These are phyloP conservation scores for Ciconia stormi DNA, from an alignment of 2,113 vertebrate species.

Conservation along the genomic window DNA sequence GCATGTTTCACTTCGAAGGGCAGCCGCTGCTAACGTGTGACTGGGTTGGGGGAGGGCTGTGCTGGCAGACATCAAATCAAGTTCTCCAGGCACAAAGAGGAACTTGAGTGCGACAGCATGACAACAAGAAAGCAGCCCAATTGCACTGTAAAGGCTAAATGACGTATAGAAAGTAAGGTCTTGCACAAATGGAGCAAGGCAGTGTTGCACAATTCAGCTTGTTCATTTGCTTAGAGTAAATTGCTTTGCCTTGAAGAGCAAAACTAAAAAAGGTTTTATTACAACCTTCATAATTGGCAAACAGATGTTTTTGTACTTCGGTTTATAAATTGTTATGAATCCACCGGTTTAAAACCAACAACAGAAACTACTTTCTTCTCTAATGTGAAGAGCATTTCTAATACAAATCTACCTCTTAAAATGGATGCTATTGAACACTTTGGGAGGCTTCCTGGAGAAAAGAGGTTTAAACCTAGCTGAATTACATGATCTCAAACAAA, in stretches of 20 bases:
- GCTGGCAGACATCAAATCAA: neutral
- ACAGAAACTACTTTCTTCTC: neutral
- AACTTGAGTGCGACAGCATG: neutral
- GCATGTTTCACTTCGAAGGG: neutral
- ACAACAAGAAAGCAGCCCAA: neutral
- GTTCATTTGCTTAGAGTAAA: neutral
- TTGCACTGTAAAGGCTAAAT: neutral
- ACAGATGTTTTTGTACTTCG: neutral
- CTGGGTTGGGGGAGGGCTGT: neutral
- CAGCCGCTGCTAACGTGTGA: fast-evolving
- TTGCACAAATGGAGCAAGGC: neutral
- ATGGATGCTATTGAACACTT: neutral
- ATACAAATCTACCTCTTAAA: neutral
- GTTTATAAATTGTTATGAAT: neutral
- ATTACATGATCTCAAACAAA: neutral
- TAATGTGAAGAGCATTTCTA: neutral
- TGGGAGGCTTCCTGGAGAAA: neutral
- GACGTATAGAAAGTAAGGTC: neutral
- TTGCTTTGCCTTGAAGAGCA: neutral
- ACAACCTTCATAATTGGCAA: neutral
- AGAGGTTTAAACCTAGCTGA: neutral
- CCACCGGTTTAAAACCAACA: neutral
- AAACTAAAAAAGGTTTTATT: neutral
- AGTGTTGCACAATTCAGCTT: neutral
- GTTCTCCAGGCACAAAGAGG: neutral